Percentiles rank a stretch among this genome's conserved stretches.
Conservation (phyloP, 2,888 invertebrate genomes). For the Pemphredon lugubris region DNA sequence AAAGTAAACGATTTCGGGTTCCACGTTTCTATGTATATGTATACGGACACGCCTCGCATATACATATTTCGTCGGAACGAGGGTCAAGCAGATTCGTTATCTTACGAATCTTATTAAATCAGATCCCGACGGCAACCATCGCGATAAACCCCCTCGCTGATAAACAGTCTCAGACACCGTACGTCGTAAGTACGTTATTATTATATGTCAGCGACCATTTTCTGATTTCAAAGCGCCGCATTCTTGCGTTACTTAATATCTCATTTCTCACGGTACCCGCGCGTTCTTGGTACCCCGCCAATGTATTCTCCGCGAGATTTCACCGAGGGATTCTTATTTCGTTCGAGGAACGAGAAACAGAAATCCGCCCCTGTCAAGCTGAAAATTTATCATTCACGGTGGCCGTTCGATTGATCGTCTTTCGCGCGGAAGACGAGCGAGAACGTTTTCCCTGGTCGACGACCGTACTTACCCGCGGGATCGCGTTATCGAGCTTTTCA, state of each 20-base stretch:
- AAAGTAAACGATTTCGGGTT: too few species aligned
- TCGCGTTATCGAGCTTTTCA: conserved; percentile 44
- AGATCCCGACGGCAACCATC: too few species aligned
- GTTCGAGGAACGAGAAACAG: background rate
- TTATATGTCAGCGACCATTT: conserved; percentile 1
- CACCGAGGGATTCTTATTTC: conserved; percentile 14
- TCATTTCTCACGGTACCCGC: background rate
- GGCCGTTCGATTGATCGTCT: conserved; percentile 32
- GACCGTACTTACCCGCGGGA: conserved; percentile 29
- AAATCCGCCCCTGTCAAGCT: conserved; percentile 15
- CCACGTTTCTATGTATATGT: too few species aligned
- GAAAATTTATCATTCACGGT: conserved; percentile 26
- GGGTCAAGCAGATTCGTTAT: too few species aligned
- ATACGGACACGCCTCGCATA: too few species aligned
- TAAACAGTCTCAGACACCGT: too few species aligned
- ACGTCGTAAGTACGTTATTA: background rate
- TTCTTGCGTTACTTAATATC: conserved; percentile 6
- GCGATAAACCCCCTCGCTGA: background rate
- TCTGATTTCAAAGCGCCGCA: conserved; percentile 7
- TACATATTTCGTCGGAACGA: too few species aligned
- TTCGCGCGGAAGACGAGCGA: background rate
- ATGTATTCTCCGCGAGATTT: background rate
- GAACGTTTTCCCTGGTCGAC: conserved; percentile 35
- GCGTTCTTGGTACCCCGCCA: conserved; percentile 36
- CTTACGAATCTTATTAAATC: too few species aligned